Conservation (phyloP, 2,888 invertebrate species). For the Lasioglossum vierecki region DNA sequence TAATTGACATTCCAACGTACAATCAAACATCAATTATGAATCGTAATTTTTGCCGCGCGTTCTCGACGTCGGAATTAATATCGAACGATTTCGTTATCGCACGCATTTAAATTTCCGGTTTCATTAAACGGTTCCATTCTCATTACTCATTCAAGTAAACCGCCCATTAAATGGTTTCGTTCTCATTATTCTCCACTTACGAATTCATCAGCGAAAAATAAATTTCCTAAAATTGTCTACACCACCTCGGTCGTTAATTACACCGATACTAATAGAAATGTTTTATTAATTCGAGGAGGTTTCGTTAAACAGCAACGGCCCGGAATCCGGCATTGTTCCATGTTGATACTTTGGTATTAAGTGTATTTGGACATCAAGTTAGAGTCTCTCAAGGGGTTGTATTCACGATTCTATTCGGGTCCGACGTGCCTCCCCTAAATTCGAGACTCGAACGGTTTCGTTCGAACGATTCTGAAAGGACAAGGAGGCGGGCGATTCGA, state of each 20-base stretch:
- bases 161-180: background rate
- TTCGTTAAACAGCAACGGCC: background rate
- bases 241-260: background rate
- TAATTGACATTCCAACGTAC: background rate
- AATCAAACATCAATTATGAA: background rate
- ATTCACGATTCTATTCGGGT: background rate
- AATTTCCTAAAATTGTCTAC: background rate
- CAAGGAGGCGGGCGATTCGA: conserved; percentile 33
- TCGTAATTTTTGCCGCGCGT: background rate
- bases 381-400: background rate
- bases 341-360: background rate
- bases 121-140: background rate
- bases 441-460: conserved; percentile 24
- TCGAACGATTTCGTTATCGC: background rate
- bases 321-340: background rate
- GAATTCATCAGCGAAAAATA: background rate
- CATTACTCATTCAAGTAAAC: background rate
- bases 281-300: background rate
- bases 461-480: conserved; percentile 40
- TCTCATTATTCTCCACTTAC: background rate
- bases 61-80: background rate
- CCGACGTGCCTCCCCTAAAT: conserved; percentile 14
- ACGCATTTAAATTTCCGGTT: background rate
- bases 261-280: background rate
- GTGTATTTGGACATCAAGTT: background rate